Evolutionary conservation across 2,113 vertebrate species (phyloP).

Genomic region (Microcebus ravelobensis): DNA sequence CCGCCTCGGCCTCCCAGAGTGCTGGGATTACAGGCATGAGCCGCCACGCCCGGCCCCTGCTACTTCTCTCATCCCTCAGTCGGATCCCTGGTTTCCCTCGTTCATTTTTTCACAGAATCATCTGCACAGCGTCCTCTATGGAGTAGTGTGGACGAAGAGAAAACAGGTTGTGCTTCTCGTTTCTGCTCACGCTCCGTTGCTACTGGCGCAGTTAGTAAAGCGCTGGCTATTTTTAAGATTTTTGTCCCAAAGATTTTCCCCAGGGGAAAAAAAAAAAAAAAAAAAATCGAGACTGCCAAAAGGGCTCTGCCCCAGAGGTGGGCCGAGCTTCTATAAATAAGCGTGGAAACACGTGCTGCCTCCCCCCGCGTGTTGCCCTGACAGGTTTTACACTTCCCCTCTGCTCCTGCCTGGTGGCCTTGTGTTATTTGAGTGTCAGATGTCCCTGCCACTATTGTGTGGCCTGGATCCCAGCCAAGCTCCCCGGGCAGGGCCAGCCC

Average conservation of each 20-base stretch:
- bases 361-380: not conserved
- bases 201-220: rapidly evolving
- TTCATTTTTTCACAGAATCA: not conserved
- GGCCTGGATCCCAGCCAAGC: slow-evolving; percentile 54
- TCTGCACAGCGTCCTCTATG: not conserved
- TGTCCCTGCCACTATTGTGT: slow-evolving; percentile 29
- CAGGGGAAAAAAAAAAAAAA: not conserved
- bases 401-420: slow-evolving; percentile 13
- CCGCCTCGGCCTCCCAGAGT: too few species aligned
- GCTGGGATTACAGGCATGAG: too few species aligned
- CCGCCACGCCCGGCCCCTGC: too few species aligned
- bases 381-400: slow-evolving; percentile 2
- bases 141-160: not conserved
- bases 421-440: slow-evolving; percentile 31
- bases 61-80: not conserved
- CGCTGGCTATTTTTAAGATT: not conserved
- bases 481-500: not conserved
- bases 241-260: not conserved
- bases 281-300: not conserved
- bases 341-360: not conserved
- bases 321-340: slow-evolving; percentile 45
- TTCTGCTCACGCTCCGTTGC: not conserved
- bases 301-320: not conserved
- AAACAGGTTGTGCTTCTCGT: not conserved
- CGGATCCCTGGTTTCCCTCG: not conserved